These are phyloP conservation scores for Toxostoma redivivum DNA, from an alignment of 2,113 vertebrate species.

Conservation along the genomic window DNA sequence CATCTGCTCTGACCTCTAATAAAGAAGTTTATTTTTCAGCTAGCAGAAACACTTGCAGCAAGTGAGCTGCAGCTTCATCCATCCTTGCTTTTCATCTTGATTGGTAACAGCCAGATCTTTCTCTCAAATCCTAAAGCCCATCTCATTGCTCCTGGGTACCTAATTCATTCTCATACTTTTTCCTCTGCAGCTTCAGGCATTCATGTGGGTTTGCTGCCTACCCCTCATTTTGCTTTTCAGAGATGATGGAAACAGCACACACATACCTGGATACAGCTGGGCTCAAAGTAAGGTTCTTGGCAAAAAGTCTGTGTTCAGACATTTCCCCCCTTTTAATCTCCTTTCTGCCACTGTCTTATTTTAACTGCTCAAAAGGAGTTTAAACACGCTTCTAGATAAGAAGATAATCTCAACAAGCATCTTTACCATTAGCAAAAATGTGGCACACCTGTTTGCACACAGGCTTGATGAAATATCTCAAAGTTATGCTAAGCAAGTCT, in stretches of 20 bases:
- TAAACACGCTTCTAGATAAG: background rate
- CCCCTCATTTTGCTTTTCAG: background rate
- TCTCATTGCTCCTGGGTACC: background rate
- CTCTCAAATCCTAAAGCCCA: background rate
- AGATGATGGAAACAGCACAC: background rate
- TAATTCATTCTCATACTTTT: background rate
- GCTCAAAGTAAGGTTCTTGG: background rate
- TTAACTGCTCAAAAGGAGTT: background rate
- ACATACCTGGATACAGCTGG: background rate
- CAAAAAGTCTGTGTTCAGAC: background rate
- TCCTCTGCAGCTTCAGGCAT: background rate
- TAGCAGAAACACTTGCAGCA: background rate
- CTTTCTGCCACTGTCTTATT: background rate
- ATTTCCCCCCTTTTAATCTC: background rate
- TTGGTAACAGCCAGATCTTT: background rate
- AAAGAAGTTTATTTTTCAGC: background rate
- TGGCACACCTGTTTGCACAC: background rate
- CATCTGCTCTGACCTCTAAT: background rate
- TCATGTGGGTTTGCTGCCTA: background rate
- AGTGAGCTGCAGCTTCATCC: background rate
- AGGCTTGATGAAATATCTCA: slow-evolving; percentile 4
- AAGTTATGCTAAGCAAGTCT: background rate
- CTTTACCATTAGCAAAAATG: background rate
- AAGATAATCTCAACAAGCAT: background rate
- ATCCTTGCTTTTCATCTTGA: background rate